These are phyloP conservation scores for Oscheius sp. DNA, from an alignment of 2,888 invertebrate species.

Conservation along the genomic window DNA sequence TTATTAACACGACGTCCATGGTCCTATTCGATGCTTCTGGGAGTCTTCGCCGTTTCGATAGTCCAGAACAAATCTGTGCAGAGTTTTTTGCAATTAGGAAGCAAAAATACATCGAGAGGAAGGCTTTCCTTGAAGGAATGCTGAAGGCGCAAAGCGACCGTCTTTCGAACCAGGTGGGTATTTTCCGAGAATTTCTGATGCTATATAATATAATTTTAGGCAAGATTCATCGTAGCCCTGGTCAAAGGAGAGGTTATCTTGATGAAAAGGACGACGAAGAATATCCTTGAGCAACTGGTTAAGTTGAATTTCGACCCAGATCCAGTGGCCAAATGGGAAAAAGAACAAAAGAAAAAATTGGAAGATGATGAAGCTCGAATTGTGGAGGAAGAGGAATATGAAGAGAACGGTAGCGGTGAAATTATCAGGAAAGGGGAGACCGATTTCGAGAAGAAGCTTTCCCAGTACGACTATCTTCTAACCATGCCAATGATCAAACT, in stretches of 20 bases:
- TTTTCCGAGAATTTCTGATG: background rate
- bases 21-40: constrained; percentile 80
- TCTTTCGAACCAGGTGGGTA: constrained; percentile 85
- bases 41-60: constrained; percentile 82
- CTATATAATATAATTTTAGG: constrained; percentile 53
- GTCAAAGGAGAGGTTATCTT: constrained; percentile 84
- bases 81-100: constrained; percentile 86
- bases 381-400: constrained; percentile 58
- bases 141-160: constrained; percentile 89
- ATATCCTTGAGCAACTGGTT: constrained; percentile 87
- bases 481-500: constrained; percentile 80
- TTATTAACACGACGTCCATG: constrained; percentile 86
- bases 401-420: constrained; percentile 75
- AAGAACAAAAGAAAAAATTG: constrained; percentile 74
- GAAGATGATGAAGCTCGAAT: constrained; percentile 25
- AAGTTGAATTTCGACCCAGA: constrained; percentile 79
- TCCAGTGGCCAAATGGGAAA: constrained; percentile 82
- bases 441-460: constrained; percentile 39
- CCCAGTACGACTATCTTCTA: constrained; percentile 89
- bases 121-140: constrained; percentile 89
- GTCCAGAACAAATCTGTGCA: constrained; percentile 83
- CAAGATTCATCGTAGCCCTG: constrained; percentile 90
- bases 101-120: constrained; percentile 85
- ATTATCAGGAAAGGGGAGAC: constrained; percentile 77
- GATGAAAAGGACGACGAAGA: constrained; percentile 93